phyloP scores from a whole-genome alignment of 2,113 vertebrate species.

The Amazona vittata region DNA sequence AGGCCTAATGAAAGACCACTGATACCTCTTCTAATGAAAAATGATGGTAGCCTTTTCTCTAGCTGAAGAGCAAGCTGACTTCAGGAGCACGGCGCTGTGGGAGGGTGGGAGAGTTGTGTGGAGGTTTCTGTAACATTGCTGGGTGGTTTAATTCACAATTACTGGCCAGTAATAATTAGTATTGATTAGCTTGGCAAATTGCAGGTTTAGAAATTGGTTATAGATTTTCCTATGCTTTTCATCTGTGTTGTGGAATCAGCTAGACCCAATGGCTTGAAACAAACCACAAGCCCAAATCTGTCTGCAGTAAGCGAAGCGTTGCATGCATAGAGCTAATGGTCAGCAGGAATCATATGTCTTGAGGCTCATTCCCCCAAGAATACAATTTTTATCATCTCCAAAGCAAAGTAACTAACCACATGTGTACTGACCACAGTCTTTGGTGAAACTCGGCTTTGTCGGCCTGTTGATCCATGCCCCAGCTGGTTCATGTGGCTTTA shows the following conservation, averaged over 20 bases:
- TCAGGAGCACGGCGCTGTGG: rapidly evolving
- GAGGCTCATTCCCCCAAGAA: neutral
- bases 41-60: neutral
- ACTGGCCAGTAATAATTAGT: slow-evolving; percentile 62
- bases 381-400: neutral
- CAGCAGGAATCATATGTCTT: neutral
- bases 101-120: neutral
- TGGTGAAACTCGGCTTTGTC: neutral
- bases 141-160: slow-evolving; percentile 56
- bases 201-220: slow-evolving; percentile 67
- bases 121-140: slow-evolving; percentile 31
- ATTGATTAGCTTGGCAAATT: slow-evolving; percentile 62
- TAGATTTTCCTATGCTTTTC: slow-evolving; percentile 59
- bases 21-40: neutral
- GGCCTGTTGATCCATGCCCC: neutral
- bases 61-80: neutral
- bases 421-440: neutral
- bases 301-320: neutral
- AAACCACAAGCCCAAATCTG: neutral
- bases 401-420: neutral
- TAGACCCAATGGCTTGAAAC: slow-evolving; percentile 41
- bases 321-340: neutral
- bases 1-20: neutral
- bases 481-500: neutral
- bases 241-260: slow-evolving; percentile 17